Base-by-base conservation (phyloP, 2,888 invertebrate species). In the Molorchus minor region DNA sequence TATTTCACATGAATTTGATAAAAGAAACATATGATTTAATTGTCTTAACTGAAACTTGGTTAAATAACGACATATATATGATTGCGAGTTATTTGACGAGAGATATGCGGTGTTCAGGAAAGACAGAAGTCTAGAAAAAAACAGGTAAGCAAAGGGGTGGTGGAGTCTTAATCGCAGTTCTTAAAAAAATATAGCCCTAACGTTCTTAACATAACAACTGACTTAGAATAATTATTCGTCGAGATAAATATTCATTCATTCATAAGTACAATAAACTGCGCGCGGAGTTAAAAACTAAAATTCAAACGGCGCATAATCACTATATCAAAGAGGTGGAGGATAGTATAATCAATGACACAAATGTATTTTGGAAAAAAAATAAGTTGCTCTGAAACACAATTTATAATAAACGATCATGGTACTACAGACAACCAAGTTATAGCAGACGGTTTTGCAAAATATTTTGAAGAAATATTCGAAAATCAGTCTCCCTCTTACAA, bases 281-380 rank as follows among this genome's bases (percentile, higher is more conserved):
- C 13, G 7, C 1, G 38, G 40, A 21, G 1, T 51, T 0, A 51
- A 40, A 2, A 33, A 10, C 10, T 38, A 20, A 51, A 38, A 4
- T 33, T 20, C 10, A 35, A 21, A 4, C n/a, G n/a, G n/a, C 13
- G 33, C 25, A 36, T 1, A 13, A 38, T 10, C 5, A 12, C 2
- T 51, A 51, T 51, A 51, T 13, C 4, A 25, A 36, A 38, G 17
- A 25, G 36, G 35, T 51, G 20, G 21, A 52, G 29, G 29, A 12
- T 25, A 52, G 36, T 41, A n/a, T 52, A n/a, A 29, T 19, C 4
- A 21, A 16, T 3, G 41, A 52, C n/a, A 2, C 30, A 3, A 41
- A 13, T 1, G 20, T 52, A 29, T 40, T 40, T 41, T 52, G 40
- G 41, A 13, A 38, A 38, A 38, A n/a, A 15, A 3, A 15, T 3